Base-by-base conservation (phyloP, 2,888 invertebrate genomes). In the Serripes groenlandicus region DNA sequence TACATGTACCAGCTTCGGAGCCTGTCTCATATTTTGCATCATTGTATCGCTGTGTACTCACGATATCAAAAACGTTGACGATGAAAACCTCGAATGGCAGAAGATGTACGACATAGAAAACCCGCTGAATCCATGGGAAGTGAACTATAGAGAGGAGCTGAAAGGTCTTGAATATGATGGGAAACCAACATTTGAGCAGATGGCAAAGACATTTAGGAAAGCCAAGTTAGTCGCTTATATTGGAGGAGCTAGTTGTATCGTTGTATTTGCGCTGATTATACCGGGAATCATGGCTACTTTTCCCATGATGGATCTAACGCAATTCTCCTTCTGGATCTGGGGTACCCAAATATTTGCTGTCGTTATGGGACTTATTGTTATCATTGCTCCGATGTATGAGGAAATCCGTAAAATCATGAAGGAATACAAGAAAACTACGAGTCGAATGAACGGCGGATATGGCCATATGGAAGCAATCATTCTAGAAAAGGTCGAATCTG, bases 31-130 rank as follows among this genome's bases (percentile, higher is more conserved):
- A 3, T 88, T 89, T 34, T 92, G 91, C 66, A 88, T 92, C 26
- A 77, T 90, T 7, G 90, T 90, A 11, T 92, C 92, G 2, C 75
- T 91, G 34, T 86, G 90, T 3, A 92, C 92, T 11, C 90, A 92
- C 80, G 71, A 83, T 7, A 91, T 92, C 42, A 83, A 87, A 64
- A 81, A 74, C 21, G 73, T 77, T 9, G 88, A 90, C 23, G 91
- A 90, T 62, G 91, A 85, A 66, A 88, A 92, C 56, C 60, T 75
- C 52, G 92, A 92, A 83, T 92, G 92, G 92, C 90, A 91, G 81
- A 92, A 92, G 76, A 90, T 92, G 89, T 92, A 91, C 71, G 91
- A 92, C 82, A 92, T 92, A 30, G 92, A 92, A 78, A 92, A 92
- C 77, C 92, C 92, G 0, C 85, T 92, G 0, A 91, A 92, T 70